phyloP scores from a whole-genome alignment of 2,888 invertebrate species.

The Sinopyrophorus schimmeli region DNA sequence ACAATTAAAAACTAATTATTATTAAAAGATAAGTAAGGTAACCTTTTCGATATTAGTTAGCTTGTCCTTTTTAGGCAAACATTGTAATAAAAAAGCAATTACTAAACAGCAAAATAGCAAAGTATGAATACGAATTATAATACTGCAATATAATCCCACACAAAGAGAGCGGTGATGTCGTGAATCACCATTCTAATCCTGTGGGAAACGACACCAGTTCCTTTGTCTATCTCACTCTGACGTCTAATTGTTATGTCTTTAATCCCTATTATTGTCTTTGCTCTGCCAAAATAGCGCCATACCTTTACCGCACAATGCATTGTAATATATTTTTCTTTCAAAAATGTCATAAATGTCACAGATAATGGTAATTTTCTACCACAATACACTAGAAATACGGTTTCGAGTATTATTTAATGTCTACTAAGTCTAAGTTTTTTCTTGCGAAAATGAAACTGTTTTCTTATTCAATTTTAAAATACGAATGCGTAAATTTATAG shows the following conservation, averaged over 20 bases:
- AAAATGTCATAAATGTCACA: slow-evolving; percentile 44
- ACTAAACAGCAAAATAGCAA: slow-evolving; percentile 20
- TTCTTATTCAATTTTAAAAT: not conserved
- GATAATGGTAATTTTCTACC: slow-evolving; percentile 35
- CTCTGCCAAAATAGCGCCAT: slow-evolving; percentile 51
- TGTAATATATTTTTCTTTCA: slow-evolving; percentile 42
- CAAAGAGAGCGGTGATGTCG: slow-evolving; percentile 38
- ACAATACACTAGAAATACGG: slow-evolving; percentile 30
- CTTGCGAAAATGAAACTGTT: slow-evolving; percentile 23
- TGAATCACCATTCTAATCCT: slow-evolving; percentile 56
- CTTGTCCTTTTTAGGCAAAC: slow-evolving; percentile 14
- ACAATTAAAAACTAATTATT: no score
- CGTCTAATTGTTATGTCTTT: slow-evolving; percentile 54
- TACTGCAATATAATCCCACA: slow-evolving; percentile 25
- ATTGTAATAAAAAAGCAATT: slow-evolving; percentile 23
- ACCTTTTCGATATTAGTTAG: no score
- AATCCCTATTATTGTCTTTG: slow-evolving; percentile 55
- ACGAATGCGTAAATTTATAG: no score
- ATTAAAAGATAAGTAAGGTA: no score
- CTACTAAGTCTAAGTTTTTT: slow-evolving; percentile 20
- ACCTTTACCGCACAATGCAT: slow-evolving; percentile 51
- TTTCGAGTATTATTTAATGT: slow-evolving; percentile 29
- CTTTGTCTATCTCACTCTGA: slow-evolving; percentile 36
- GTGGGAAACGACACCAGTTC: slow-evolving; percentile 53
- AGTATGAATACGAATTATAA: slow-evolving; percentile 26